Evolutionary conservation across 2,888 invertebrate species (phyloP), one percentile per base, ranked within the genome.

Genomic region (Brenthis hecate): DNA sequence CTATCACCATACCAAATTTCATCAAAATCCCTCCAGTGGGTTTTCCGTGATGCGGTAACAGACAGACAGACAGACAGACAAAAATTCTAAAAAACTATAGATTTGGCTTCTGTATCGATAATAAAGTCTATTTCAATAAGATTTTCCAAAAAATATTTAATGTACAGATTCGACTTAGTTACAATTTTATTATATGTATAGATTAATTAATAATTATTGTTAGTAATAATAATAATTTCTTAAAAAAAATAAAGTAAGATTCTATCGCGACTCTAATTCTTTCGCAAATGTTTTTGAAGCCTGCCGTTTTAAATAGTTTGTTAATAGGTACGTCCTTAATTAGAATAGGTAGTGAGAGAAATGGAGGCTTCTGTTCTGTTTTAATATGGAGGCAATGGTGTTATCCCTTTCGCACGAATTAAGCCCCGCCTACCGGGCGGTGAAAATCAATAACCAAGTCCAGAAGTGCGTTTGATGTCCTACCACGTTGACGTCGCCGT

Each of bases 251-350:
- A 50, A n/a, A 48, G 8, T n/a, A 58, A 58, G 48, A 50, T 50
- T 50, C 48, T 28, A 6, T 28, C 28, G 13, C 54, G 13, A 47
- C 43, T 76, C 81, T 86, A 84, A 85, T 85, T 86, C 85, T 86
- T 81, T 81, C 80, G 81, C 82, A 86, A 88, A 87, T 84, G 85
- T 87, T 89, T 88, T 89, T 85, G 80, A 72, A 70, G 82, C 82
- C 84, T 86, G 85, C 89, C 89, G 89, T 91, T 91, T 91, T 87
- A 88, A 92, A 92, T 90, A 91, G 92, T 91, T 90, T 84, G 86
- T 88, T 91, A 91, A 92, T 92, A 85, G 91, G 87, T 81, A 89
- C 90, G 87, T 89, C 91, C 91, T 92, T 92, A 91, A 92, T 92
- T 91, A 89, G 86, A 90, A 89, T 84, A 84, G 80, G 89, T 83